These are phyloP conservation scores for Passer montanus DNA, from an alignment of 2,113 vertebrate genomes.

Conservation along the genomic window DNA sequence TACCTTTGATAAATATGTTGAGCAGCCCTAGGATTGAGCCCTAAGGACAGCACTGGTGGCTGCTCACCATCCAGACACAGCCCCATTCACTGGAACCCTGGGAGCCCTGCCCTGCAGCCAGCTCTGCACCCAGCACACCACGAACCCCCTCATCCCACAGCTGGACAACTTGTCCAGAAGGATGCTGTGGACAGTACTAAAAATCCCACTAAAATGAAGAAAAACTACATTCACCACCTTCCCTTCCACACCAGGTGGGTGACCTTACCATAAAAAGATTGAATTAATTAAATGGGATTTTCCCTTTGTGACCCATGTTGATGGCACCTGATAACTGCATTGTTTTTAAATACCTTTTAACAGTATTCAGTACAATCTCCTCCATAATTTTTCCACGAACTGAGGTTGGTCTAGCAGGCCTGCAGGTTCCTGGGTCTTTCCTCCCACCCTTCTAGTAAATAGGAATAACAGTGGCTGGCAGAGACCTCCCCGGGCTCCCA, in stretches of 20 bases:
- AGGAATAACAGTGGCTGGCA: neutral
- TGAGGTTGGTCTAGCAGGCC: neutral
- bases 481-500: neutral
- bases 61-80: neutral
- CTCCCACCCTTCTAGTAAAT: neutral
- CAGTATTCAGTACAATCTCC: neutral
- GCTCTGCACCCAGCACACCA: neutral
- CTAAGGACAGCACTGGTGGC: neutral
- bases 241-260: neutral
- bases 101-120: neutral
- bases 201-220: neutral
- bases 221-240: neutral
- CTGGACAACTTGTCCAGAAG: neutral
- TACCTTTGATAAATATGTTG: neutral
- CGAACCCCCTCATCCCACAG: neutral
- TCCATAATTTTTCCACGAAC: neutral
- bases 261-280: neutral
- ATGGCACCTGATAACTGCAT: neutral
- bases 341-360: neutral
- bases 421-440: neutral
- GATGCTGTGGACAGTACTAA: neutral
- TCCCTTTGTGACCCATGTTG: fast-evolving
- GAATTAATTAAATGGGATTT: neutral
- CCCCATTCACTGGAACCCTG: neutral
- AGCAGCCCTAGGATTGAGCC: neutral